Conservation (phyloP, 1,140 invertebrate species). For the Drosophila ficusphila region DNA sequence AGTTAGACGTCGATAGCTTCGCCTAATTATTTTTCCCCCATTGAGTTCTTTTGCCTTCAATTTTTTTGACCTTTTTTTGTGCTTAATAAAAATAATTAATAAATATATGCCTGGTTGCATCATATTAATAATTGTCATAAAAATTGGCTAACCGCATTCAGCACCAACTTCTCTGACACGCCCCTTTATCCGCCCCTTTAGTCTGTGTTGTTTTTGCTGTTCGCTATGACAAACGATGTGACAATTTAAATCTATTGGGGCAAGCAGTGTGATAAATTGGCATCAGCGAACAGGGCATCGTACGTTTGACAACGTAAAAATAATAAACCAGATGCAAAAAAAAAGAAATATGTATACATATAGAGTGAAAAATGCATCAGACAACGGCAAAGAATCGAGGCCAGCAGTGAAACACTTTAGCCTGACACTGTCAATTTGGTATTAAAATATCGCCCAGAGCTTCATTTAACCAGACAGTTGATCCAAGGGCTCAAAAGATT, state of each 20-base stretch:
- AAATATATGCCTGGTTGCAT: constrained; percentile 33
- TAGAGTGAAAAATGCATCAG: constrained; percentile 48
- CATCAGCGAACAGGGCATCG: constrained; percentile 43
- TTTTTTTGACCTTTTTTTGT: constrained; percentile 4
- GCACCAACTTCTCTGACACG: constrained; percentile 20
- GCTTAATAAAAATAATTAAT: constrained; percentile 38
- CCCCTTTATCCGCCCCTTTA: not conserved
- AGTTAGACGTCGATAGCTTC: constrained; percentile 32
- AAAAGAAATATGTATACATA: constrained; percentile 9
- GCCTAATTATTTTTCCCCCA: constrained; percentile 45
- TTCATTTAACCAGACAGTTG: constrained; percentile 41
- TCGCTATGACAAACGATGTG: constrained; percentile 75
- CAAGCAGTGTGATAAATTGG: constrained; percentile 70
- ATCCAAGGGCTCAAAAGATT: constrained; percentile 18
- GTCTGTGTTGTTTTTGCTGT: constrained; percentile 1
- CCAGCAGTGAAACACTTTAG: constrained; percentile 51
- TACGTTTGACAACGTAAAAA: constrained; percentile 44
- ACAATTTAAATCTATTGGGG: constrained; percentile 81
- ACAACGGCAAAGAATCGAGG: constrained; percentile 24
- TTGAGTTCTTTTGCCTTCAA: not conserved
- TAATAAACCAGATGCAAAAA: constrained; percentile 19
- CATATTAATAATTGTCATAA: constrained; percentile 47
- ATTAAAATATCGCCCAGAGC: constrained; percentile 62
- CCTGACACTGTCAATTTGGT: constrained; percentile 66
- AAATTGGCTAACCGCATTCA: constrained; percentile 19